phyloP scores from a whole-genome alignment of 2,888 invertebrate genomes.

The Pimpla rufipes region DNA sequence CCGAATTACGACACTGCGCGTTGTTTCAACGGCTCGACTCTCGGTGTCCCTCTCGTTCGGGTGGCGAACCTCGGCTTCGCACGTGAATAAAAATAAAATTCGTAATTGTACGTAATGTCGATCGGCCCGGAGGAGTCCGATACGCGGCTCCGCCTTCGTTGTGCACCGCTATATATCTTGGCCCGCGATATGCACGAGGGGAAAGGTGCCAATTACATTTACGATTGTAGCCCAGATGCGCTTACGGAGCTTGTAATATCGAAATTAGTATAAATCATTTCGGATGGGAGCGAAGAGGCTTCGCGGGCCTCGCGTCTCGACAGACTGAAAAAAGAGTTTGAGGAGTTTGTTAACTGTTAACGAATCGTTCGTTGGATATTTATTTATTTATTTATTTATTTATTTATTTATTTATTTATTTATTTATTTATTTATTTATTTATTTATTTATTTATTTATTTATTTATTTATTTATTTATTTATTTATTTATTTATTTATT shows the following conservation, averaged over 20 bases:
- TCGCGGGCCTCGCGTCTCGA: no score
- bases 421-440: no score
- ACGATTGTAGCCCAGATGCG: constrained; percentile 16
- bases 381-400: no score
- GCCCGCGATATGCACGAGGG: constrained; percentile 7
- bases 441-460: no score
- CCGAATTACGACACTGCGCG: constrained; percentile 49
- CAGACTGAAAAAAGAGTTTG: no score
- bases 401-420: no score
- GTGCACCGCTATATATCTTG: not conserved
- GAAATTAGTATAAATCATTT: constrained; percentile 44
- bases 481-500: no score
- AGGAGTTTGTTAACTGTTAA: no score
- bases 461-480: no score
- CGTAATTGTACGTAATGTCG: not conserved
- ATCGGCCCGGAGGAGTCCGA: not conserved
- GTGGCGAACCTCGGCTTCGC: not conserved
- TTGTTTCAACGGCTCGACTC: not conserved
- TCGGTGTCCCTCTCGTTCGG: not conserved
- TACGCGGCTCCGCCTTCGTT: not conserved
- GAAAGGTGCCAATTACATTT: constrained; percentile 53
- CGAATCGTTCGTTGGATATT: no score
- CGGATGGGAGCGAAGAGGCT: constrained; percentile 12
- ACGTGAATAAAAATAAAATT: constrained; percentile 8
- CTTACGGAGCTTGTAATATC: constrained; percentile 19